Evolutionary conservation across 53 echinoderm and acorn worm species (phyloP), one percentile per base, ranked within the genome.

Genomic region (Patiria pectinifera): DNA sequence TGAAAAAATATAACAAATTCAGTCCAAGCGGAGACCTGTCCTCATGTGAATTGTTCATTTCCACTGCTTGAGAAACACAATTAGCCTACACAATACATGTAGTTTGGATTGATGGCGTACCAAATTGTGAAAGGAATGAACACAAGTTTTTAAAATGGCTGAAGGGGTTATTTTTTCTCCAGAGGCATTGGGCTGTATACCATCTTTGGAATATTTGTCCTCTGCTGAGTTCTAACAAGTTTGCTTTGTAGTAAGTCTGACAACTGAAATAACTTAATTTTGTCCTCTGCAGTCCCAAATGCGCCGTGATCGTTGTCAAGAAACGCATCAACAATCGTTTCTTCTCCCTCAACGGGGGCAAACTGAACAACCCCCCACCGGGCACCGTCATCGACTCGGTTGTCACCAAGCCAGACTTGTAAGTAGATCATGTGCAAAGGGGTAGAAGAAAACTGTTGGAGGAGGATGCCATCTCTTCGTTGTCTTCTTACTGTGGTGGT

Each of bases 311-410:
- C 6, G 83, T 98, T 11, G 98, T 98, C 26, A 98, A 96, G 96
- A 98, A 96, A 85, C 87, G 98, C 60, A 96, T 98, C 93, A 96
- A 94, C 91, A 96, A 96, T 91, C 95, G 98, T 19, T 96, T 98
- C 94, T 95, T 96, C 92, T 43, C 82, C 58, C 25, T 44, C 9
- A 82, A 89, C 15, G 69, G 69, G 3, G 74, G 74, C 74, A n/a
- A 74, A 16, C 93, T 96, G 44, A 45, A 69, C 61, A 98, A 97
- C 94, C 99, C 99, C 76, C 99, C 96, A 7, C 96, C 97, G 4
- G 99, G 97, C 74, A 96, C 99, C 11, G 82, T 95, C 85, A 93
- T 97, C 49, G 99, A 98, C 82, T 87, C 92, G 15, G 91, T 87
- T 1, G 96, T 98, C 82, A 98, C 99, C 66, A 95, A 87, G 86